Percentiles rank a stretch among this genome's conserved stretches.
Conservation (phyloP, 2,888 invertebrate genomes). For the Archaeoteleia sp. region DNA sequence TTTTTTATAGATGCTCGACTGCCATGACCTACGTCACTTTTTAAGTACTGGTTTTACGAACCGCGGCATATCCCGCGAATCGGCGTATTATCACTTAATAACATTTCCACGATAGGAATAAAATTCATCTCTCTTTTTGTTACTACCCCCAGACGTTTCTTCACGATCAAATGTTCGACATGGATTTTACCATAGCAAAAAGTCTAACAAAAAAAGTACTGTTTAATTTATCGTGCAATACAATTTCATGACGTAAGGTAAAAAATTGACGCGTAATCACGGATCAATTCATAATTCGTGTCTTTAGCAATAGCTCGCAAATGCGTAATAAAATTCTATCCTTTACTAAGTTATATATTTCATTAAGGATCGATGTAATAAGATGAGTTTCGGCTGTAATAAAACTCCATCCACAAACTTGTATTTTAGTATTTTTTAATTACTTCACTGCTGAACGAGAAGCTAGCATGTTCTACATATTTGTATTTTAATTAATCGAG, state of each 20-base stretch:
- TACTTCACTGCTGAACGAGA: not conserved
- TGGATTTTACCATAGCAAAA: too few relatives aligned
- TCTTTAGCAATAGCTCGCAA: too few relatives aligned
- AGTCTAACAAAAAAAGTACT: too few relatives aligned
- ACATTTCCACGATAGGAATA: constrained; percentile 27
- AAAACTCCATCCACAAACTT: constrained; percentile 2
- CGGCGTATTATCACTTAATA: constrained; percentile 35
- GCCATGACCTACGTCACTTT: constrained; percentile 70
- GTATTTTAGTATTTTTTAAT: constrained; percentile 12
- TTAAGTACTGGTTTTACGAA: constrained; percentile 61
- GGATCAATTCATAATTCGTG: too few relatives aligned
- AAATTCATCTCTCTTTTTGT: too few relatives aligned
- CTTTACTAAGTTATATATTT: constrained; percentile 13
- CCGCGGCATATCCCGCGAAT: constrained; percentile 40
- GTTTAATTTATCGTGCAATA: too few relatives aligned
- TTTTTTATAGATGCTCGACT: constrained; percentile 60
- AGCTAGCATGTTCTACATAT: not conserved
- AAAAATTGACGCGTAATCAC: too few relatives aligned
- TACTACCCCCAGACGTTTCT: too few relatives aligned
- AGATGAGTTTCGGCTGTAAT: constrained; percentile 8
- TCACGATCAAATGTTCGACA: too few relatives aligned
- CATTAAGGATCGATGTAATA: constrained; percentile 10
- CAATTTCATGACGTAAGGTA: too few relatives aligned
- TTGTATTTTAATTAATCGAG: constrained; percentile 8
- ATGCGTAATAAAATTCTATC: constrained; percentile 5